Percentiles rank a stretch among this genome's conserved stretches.
Evolutionary conservation across 2,888 invertebrate species (phyloP).

Genomic region (Magallana nippona): DNA sequence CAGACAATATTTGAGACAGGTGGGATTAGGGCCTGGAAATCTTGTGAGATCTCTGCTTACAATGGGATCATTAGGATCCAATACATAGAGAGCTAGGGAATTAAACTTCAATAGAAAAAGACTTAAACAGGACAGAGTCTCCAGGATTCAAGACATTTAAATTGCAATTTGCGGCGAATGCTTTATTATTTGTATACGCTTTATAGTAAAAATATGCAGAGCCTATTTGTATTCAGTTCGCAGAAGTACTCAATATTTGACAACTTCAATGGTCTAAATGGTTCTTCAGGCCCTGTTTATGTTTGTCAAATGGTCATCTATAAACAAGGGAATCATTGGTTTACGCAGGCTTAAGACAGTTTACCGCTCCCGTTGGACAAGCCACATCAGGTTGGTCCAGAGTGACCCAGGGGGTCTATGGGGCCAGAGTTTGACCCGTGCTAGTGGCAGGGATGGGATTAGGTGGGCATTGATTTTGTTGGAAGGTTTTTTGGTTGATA

Average conservation of each 20-base stretch:
- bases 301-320: constrained; percentile 1
- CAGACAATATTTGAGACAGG: constrained; percentile 26
- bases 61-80: constrained; percentile 1
- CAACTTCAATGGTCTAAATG: neutral
- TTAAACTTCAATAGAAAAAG: constrained; percentile 29
- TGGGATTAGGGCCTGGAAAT: constrained; percentile 1
- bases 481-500: neutral
- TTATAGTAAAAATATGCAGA: neutral
- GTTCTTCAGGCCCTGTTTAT: constrained; percentile 14
- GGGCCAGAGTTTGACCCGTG: neutral
- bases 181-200: constrained; percentile 25
- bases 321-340: neutral
- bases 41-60: constrained; percentile 14
- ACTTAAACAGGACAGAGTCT: constrained; percentile 11
- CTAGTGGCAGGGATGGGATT: neutral
- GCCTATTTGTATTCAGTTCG: neutral
- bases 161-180: constrained; percentile 16
- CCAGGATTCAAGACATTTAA: constrained; percentile 20
- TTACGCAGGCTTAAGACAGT: neutral
- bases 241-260: constrained; percentile 22
- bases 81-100: constrained; percentile 10
- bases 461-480: neutral
- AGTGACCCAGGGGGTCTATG: neutral
- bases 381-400: neutral
- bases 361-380: neutral